Base-by-base conservation (phyloP, 2,113 vertebrate species). In the Propithecus coquereli region DNA sequence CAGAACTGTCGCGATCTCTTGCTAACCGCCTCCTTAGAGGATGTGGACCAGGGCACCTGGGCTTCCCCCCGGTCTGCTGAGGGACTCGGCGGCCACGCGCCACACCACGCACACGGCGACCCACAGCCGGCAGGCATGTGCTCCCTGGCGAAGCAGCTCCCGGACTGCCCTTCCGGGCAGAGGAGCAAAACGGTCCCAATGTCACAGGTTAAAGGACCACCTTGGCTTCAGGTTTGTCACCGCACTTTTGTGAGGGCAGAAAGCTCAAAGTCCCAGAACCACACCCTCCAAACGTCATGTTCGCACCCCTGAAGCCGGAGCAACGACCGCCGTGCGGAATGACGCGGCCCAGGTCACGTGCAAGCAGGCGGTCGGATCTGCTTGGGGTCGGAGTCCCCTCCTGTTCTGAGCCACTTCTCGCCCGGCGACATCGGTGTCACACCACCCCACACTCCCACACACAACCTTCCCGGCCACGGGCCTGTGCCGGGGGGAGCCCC, bases 401-500 rank as follows among this genome's bases (percentile, higher is more conserved):
- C 63, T 18, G 63, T 94, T 84, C 91, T 23, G 13, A 96, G 97
- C 94, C 97, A 95, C 76, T 85, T 92, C 92, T n/a, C 96, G 91
- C 96, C 97, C 95, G 59, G 86, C 9, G 52, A 88, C 98, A 97
- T 97, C 97, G 97, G 77, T 96, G 97, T 98, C 98, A 97, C 86
- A 59, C 95, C 96, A 50, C 95, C 84, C 84, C 96, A 97, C 95
- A 84, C 95, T 97, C 97, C 97, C 96, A 97, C 97, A 68, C 61
- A 92, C 90, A 88, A 70, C 95, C 70, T 5, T 40, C 94, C 96
- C 95, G 22, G 93, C 94, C 90, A 95, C 50, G 84, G 97, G 94
- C 87, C 96, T 77, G 81, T 97, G 79, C 93, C 73, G 73, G 96
- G 34, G 4, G 30, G 89, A 93, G 37, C 40, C 23, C 27, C 3